Conservation (phyloP, 2,113 vertebrate genomes). For the Sclerurus mexicanus region DNA sequence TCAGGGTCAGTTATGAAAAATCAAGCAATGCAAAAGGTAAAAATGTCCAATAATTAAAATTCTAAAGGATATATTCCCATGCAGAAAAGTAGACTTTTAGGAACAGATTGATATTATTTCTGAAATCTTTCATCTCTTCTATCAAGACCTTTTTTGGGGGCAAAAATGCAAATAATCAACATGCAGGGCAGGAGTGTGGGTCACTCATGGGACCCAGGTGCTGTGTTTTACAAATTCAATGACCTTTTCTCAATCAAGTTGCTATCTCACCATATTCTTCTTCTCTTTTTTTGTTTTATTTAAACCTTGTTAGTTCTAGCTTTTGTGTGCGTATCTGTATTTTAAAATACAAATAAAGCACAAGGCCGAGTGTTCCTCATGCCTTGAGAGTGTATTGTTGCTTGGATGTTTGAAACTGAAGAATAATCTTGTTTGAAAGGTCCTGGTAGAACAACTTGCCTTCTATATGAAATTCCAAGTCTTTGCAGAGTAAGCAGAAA, state of each 20-base stretch:
- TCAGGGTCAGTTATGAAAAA: background rate
- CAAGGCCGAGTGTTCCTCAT: rapidly evolving
- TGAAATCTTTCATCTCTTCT: background rate
- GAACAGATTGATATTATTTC: background rate
- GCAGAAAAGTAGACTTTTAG: background rate
- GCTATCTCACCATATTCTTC: background rate
- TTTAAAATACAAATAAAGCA: background rate
- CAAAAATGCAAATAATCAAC: background rate
- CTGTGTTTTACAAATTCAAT: background rate
- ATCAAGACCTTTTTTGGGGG: background rate
- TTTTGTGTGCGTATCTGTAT: background rate
- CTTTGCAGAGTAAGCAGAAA: constrained; percentile 31
- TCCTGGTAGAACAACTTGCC: background rate
- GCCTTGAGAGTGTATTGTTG: background rate
- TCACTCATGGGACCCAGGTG: background rate
- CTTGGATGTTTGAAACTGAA: background rate
- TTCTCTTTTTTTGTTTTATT: background rate
- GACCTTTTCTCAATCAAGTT: background rate
- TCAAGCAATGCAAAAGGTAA: background rate
- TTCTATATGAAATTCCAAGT: background rate
- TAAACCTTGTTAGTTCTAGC: background rate
- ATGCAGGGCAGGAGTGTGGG: background rate
- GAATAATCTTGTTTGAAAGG: background rate
- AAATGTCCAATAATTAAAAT: background rate
- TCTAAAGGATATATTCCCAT: background rate